These are phyloP conservation scores for Pteronotus mesoamericanus DNA, from an alignment of 2,797 vertebrate species.

Conservation along the genomic window DNA sequence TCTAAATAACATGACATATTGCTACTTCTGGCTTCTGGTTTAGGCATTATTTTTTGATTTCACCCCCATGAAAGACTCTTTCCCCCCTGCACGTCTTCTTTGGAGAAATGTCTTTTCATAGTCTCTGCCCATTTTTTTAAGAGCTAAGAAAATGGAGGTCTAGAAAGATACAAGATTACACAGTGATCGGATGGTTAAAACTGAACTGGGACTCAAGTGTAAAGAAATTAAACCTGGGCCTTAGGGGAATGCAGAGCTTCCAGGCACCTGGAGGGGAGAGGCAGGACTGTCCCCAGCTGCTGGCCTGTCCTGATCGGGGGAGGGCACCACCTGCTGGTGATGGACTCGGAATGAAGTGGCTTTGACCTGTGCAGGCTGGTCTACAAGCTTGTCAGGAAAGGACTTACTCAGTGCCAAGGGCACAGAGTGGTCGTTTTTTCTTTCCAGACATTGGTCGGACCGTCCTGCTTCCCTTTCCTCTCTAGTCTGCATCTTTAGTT, in stretches of 20 bases:
- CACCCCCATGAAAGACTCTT: background rate
- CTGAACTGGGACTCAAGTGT: background rate
- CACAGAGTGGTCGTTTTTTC: background rate
- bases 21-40: background rate
- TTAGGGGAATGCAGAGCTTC: background rate
- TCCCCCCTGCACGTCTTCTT: background rate
- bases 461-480: background rate
- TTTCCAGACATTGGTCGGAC: background rate
- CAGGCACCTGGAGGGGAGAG: too few relatives aligned
- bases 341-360: accelerated
- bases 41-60: background rate
- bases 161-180: background rate
- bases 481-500: background rate
- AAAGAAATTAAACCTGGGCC: background rate
- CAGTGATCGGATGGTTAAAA: background rate
- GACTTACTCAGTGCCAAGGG: background rate
- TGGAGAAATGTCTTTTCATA: background rate
- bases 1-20: background rate
- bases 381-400: background rate
- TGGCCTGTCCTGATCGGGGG: background rate
- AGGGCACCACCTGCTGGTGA: conserved; percentile 34
- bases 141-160: background rate
- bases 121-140: background rate
- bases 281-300: background rate
- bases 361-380: background rate